phyloP scores from a whole-genome alignment of 2,888 invertebrate genomes.

The Drosophila emarginata region DNA sequence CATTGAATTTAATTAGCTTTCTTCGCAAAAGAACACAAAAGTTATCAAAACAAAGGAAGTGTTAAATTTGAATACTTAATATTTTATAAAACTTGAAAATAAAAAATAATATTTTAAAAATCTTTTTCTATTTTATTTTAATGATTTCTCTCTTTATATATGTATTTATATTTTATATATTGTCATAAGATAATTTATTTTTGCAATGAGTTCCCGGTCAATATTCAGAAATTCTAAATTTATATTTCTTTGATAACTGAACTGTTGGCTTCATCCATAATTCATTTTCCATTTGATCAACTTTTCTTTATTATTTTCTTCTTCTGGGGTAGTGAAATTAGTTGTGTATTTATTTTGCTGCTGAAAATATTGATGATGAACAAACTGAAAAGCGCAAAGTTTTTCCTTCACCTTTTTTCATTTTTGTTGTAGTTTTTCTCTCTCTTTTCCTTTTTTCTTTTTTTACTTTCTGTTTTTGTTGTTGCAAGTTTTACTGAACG shows the following conservation, averaged over 20 bases:
- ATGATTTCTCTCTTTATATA: no score
- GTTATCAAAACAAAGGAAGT: no score
- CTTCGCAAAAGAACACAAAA: no score
- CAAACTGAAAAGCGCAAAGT: constrained; percentile 15
- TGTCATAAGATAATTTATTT: no score
- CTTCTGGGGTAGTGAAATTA: constrained; percentile 21
- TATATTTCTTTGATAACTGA: neutral
- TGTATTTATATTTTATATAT: no score
- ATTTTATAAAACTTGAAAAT: no score
- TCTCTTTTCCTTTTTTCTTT: neutral
- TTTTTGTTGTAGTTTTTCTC: neutral
- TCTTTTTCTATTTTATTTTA: no score
- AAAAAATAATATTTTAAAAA: no score
- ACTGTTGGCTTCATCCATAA: neutral
- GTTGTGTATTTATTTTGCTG: constrained; percentile 33
- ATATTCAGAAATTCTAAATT: no score
- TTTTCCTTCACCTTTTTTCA: neutral
- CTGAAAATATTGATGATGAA: constrained; percentile 36
- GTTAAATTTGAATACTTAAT: no score
- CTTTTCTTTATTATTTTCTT: constrained; percentile 1
- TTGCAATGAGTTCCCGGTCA: no score
- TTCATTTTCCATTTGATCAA: neutral
- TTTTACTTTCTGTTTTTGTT: constrained; percentile 4
- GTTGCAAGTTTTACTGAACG: constrained; percentile 13
- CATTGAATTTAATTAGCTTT: no score